Base-by-base conservation (phyloP, 2,797 vertebrate genomes). In the Takifugu ocellatus region DNA sequence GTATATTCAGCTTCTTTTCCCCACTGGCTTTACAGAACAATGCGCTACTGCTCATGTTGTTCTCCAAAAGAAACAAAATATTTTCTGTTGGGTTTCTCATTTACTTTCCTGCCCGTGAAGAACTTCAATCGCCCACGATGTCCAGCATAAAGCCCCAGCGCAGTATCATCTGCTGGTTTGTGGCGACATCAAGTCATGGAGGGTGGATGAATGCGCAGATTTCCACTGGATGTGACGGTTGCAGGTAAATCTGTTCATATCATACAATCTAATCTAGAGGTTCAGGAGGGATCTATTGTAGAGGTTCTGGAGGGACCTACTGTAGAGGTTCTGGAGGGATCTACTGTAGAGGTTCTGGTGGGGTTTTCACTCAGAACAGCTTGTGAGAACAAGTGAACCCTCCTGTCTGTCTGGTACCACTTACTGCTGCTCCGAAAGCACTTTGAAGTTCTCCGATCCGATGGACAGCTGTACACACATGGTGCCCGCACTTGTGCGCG, bases 381-480 rank as follows among this genome's bases (percentile, higher is more conserved):
- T 59, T 2, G 31, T 33, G 31, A 33, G 31, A 33, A 33, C 8
- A 10, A 33, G 31, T 2, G 31, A 10, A 10, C 31, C 8, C 31
- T 64, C 62, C 72, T 47, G 53, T 48, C 61, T 16, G 29, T 49
- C 51, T 59, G 47, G 42, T 56, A 50, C 21, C 42, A 24, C 58
- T 68, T 50, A 58, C 33, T 50, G 59, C 66, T 25, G 49, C 50
- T 73, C 51, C 25, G 31, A 25, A 14, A 5, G 3, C 21, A 17
- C 57, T 77, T 82, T 85, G 73, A 85, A 74, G 70, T 57, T 25
- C 6, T 51, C 46, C 12, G 39, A 63, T 68, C 76, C 70, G 73
- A 62, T 1, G 5, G 74, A 77, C 83, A 85, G 79, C 82, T 83
- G 82, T 57, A 3, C 43, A 73, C 79, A 87, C 81, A 79, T 77